Base-by-base conservation (phyloP, 2,888 invertebrate species). In the Eulithis prunata region DNA sequence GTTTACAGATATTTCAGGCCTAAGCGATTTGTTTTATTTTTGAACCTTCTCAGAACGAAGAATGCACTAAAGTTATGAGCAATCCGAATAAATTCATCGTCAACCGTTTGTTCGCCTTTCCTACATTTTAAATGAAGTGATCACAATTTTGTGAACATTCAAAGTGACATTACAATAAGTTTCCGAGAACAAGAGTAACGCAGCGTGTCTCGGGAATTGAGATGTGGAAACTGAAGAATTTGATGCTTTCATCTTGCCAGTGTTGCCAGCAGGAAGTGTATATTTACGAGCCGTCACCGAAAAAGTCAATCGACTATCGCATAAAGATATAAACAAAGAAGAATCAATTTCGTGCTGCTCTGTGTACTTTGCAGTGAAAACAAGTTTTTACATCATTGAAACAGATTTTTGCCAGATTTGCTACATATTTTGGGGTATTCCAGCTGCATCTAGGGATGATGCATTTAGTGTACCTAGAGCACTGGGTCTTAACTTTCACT, bases 171-270 rank as follows among this genome's bases (percentile, higher is more conserved):
- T 52, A 66, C 57, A 62, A 63, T 65, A 64, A 57, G 66, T 51
- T 73, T 73, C 73, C 67, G 53, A 66, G 73, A 71, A 72, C 51
- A 57, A 53, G 55, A 47, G 52, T 61, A 65, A 60, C 54, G 63
- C 47, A 46, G 63, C 61, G 63, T 59, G 14, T 64, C 68, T 65
- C 49, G 57, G 66, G 70, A 75, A 75, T 73, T 57, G 68, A 74
- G 75, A 79, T 75, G 80, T 74, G 82, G 78, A 84, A 82, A 80
- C 80, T 81, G 79, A 83, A 82, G 80, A 80, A 83, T 81, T 81
- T 79, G 13, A 80, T 73, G 76, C 83, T 89, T 88, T 86, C 81
- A 88, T 85, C 84, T 83, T 77, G 41, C 8, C 10, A 41, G 41
- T 41, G 2, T 41, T 41, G 68, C 73, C 65, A 80, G 74, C 84